Base-by-base conservation (phyloP, 2,113 vertebrate species). In the Sturnus vulgaris region DNA sequence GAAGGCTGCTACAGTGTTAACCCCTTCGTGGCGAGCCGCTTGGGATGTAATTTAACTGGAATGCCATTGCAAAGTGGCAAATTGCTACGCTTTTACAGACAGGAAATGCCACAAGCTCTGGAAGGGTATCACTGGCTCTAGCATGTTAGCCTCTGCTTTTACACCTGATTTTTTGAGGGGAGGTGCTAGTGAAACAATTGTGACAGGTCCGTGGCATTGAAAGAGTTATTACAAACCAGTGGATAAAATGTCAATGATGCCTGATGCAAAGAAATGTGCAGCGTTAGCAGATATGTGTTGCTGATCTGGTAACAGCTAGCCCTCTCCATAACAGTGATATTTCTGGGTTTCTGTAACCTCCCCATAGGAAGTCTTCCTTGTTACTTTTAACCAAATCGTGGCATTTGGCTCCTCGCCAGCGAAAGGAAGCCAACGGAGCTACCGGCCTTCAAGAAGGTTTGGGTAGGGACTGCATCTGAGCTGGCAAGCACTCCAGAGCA, bases 261-360 rank as follows among this genome's bases (percentile, higher is more conserved):
- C 86, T 87, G 88, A 84, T 91, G 88, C 86, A 94, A 76, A 92
- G 90, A 97, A 96, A 97, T 95, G 91, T 94, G 95, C 96, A 72
- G 56, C 1, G 61, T 93, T 96, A 91, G 87, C 95, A 96, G 92
- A 92, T 94, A 90, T 30, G 25, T 10, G 56, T 66, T 80, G 83
- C 83, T 83, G 96, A 94, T 85, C 73, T 82, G 63, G 82, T 88
- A 92, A 64, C 89, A 82, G 55, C 81, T 57, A 95, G 39, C 57
- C 60, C 42, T 76, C 79, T 90, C 57, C 23, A 68, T 70, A 66
- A 44, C 53, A 9, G 77, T 33, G 65, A 77, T 69, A 84, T 92
- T 94, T 91, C 79, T 92, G 82, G 31, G 72, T 81, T 95, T 88
- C 65, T 47, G 85, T 50, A 88, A 78, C 55, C 50, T 47, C 60